These are phyloP conservation scores for Doris montereyensis DNA, from an alignment of 2,888 invertebrate genomes.

Conservation along the genomic window DNA sequence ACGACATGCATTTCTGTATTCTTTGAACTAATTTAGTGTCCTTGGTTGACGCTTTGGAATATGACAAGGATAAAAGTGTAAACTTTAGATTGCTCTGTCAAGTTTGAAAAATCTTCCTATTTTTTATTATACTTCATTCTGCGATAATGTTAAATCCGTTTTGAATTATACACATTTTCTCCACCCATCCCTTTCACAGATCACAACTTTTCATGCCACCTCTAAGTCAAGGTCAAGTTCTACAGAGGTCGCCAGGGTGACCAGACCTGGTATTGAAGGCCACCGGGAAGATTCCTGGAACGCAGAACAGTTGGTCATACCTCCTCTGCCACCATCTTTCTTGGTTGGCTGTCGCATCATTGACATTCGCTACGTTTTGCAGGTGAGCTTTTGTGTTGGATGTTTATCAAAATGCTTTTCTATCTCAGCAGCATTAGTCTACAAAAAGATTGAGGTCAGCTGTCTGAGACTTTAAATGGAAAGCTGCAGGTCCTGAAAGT, in stretches of 20 bases:
- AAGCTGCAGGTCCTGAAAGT: background rate
- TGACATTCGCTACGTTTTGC: conserved; percentile 83
- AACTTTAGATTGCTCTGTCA: too few relatives aligned
- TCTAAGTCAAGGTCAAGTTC: conserved; percentile 45
- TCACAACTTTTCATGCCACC: conserved; percentile 51
- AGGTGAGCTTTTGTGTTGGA: conserved; percentile 46
- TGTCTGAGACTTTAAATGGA: background rate
- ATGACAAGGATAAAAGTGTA: too few relatives aligned
- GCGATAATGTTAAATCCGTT: too few relatives aligned
- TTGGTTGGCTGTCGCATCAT: conserved; percentile 94
- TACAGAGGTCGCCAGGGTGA: conserved; percentile 74
- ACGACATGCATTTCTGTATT: too few relatives aligned
- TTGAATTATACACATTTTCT: too few relatives aligned
- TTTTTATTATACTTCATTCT: too few relatives aligned
- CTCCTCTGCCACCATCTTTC: conserved; percentile 95
- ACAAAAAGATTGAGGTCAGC: background rate
- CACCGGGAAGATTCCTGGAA: conserved; percentile 90
- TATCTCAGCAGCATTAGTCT: background rate
- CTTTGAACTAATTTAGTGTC: too few relatives aligned
- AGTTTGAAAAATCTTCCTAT: too few relatives aligned
- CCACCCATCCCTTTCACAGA: too few relatives aligned
- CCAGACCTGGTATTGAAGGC: conserved; percentile 86
- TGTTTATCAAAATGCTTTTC: background rate
- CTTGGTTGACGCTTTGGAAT: too few relatives aligned
- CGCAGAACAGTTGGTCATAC: conserved; percentile 90